A percentile compares a stretch with the other conserved stretches of the same genome.
Conservation (phyloP, 2,797 vertebrate genomes). For the Tangara arthus region DNA sequence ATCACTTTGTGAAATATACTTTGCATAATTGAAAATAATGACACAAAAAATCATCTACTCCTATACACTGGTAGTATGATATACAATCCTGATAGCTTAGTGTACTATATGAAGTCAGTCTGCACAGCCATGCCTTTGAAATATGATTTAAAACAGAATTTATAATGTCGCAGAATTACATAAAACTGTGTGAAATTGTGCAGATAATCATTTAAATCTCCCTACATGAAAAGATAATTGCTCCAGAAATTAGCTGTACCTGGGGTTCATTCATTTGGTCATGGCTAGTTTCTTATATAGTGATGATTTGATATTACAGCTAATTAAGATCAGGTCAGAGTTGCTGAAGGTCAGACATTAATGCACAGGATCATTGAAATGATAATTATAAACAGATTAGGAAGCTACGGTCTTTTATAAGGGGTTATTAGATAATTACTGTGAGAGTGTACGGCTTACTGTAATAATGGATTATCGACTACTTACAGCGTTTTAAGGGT, state of each 20-base stretch:
- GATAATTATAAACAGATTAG: slow-evolving; percentile 99
- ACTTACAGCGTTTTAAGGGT: slow-evolving; percentile 79
- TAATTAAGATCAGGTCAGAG: slow-evolving; percentile 99
- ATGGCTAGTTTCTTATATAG: slow-evolving; percentile 99
- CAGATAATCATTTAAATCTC: slow-evolving; percentile 99
- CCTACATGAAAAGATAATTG: slow-evolving; percentile 99
- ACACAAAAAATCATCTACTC: slow-evolving; percentile 44
- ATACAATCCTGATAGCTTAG: slow-evolving; percentile 44
- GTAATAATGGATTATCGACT: slow-evolving; percentile 90
- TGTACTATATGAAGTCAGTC: slow-evolving; percentile 63
- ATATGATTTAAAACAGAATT: slow-evolving; percentile 88
- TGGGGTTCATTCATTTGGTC: slow-evolving; percentile 99
- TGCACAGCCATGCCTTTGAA: slow-evolving; percentile 77
- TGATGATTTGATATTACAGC: slow-evolving; percentile 95
- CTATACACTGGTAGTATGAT: slow-evolving; percentile 12
- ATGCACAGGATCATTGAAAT: slow-evolving; percentile 97
- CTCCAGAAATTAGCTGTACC: slow-evolving; percentile 99
- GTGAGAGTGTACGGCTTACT: slow-evolving; percentile 86
- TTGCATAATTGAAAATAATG: slow-evolving; percentile 69
- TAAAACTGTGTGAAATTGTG: slow-evolving; percentile 98
- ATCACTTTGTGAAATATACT: slow-evolving; percentile 47
- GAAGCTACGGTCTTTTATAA: slow-evolving; percentile 96
- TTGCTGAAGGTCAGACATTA: slow-evolving; percentile 99
- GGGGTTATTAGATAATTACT: slow-evolving; percentile 95
- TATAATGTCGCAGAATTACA: slow-evolving; percentile 87